Base-by-base conservation (phyloP, 2,113 vertebrate genomes). In the Chrysemys picta region DNA sequence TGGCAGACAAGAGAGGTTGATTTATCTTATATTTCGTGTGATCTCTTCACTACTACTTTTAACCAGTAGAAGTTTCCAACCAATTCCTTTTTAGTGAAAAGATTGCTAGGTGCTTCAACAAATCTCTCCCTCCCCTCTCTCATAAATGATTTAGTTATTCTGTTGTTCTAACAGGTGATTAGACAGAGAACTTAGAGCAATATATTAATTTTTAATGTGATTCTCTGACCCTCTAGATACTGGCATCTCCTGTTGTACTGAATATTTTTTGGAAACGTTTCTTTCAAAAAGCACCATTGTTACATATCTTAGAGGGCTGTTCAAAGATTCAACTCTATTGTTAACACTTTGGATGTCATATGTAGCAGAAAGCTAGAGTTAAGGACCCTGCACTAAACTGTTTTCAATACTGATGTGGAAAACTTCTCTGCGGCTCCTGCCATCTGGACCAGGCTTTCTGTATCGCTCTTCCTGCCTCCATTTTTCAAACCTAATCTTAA, bases 21-120 rank as follows among this genome's bases (percentile, higher is more conserved):
- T 14, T 90, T 10, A 80, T 54, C 57, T 94, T 82, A 8, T 2
- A 53, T 93, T 95, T 94, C 72, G 47, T 72, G 17, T 86, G 59
- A 78, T 19, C 87, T 95, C 53, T 84, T 93, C 42, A 49, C 54
- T n/a, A 7, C 1, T 85, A 91, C 65, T 87, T 90, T 87, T 42
- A 85, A 82, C 84, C 59, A 84, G 72, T 91, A 75, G 35, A 86
- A 91, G 76, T 94, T 65, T 93, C 25, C 78, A n/a, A 91, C 78
- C 53, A 81, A 21, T 47, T 82, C 56, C 42, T 91, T 90, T 50
- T 92, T 42, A 72, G 62, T 69, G 65, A 56, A 42, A 50, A 1
- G 1, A 31, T 29, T 80, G 29, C 65, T 38, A 42, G 24, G 27
- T 85, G 10, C 24, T 89, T 52, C 69, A 72, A 57, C 54, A 62